phyloP scores from a whole-genome alignment of 2,797 vertebrate genomes.

The Chrosomus eos region DNA sequence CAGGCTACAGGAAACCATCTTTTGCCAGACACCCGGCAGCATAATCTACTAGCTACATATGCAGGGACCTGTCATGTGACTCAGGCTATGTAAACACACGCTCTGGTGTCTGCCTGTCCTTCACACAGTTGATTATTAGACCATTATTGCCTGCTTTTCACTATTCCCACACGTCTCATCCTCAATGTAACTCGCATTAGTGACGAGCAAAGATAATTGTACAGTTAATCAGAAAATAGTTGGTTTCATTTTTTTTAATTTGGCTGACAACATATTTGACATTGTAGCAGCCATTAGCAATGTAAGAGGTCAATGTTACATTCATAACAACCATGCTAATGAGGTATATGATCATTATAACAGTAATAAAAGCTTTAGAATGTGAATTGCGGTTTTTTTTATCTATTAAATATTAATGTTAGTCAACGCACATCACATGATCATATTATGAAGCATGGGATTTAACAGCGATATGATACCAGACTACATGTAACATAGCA shows the following conservation, averaged over 20 bases:
- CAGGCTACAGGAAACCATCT: constrained; percentile 43
- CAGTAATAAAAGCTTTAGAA: background rate
- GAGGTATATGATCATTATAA: background rate
- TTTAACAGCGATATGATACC: background rate
- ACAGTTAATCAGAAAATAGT: constrained; percentile 6
- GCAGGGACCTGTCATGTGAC: constrained; percentile 31
- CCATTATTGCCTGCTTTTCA: background rate
- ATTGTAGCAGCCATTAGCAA: background rate
- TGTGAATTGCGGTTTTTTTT: background rate
- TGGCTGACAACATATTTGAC: background rate
- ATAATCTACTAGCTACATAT: constrained; percentile 39
- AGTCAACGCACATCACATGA: too few species aligned
- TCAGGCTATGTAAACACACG: constrained; percentile 36
- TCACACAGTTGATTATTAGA: constrained; percentile 38
- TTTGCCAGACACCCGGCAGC: constrained; percentile 26
- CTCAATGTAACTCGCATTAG: background rate
- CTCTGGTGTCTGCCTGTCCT: constrained; percentile 16
- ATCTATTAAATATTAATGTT: background rate
- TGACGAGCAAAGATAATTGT: background rate
- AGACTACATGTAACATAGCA: background rate
- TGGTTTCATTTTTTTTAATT: background rate
- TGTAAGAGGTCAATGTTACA: background rate
- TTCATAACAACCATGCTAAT: background rate
- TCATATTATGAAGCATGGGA: background rate
- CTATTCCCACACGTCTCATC: background rate